Evolutionary conservation across 2,113 vertebrate species (phyloP), one percentile per base, ranked within the genome.

Genomic region (Archilochus colubris): DNA sequence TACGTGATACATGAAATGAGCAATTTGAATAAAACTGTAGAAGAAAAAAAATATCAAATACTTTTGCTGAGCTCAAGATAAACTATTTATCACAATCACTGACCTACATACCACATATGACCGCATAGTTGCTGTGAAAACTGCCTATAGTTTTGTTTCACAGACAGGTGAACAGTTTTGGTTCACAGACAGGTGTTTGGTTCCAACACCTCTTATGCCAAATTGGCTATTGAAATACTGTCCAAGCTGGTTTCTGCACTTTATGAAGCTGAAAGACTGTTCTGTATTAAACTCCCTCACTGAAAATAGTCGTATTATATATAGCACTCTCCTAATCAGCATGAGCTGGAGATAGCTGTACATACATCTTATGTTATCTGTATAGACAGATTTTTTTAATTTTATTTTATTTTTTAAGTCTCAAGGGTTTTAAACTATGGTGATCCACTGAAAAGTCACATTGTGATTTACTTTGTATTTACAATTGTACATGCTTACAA

Each of bases 1-100:
- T 53, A 30, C 18, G 8, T 36, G 44, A 28, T 19, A 54, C 0
- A 0, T 48, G 11, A 87, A 87, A 59, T 33, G 8, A 83, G 31
- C 4, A 89, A 76, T 44, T 5, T 13, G 14, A 78, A 54, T 6
- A 63, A 3, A 51, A 66, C 27, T 33, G 23, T 9, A 55, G 25
- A 46, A 63, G 7, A 10, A n/a, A 5, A 20, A 13, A 36, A 50
- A 27, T 10, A 40, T 24, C 54, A 1, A 33, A 54, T 22, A 5
- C 7, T 50, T 94, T 54, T 67, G 14, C 5, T 70, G 48, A 81
- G 16, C 14, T 81, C 51, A 63, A 31, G 51, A 24, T 14, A 62
- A 48, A 40, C 18, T 67, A 12, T 63, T 54, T 51, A 14, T 70
- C 53, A 8, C 3, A 40, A 19, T 55, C 24, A 36, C 31, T 58